Evolutionary conservation across 2,797 vertebrate species (phyloP), one percentile per base, ranked within the genome.

Genomic region (Dendrocincla fuliginosa): DNA sequence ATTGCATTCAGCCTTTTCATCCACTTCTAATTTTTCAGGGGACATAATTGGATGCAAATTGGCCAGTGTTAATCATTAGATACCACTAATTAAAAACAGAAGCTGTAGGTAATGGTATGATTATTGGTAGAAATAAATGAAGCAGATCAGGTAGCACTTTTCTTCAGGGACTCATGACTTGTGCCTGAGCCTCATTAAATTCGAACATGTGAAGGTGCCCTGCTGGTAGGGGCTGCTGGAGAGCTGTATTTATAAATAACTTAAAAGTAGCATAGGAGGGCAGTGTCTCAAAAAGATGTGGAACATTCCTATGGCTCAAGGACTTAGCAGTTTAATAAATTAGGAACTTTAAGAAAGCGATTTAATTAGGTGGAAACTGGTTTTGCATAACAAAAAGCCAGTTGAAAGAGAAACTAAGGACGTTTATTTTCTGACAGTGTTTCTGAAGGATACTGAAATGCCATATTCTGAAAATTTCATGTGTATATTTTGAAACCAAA

Each of bases 121-220:
- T 97, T 97, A 97, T 96, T 97, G 91, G 97, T 97, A 96, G 91
- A 97, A 98, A 97, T 96, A 98, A 98, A 97, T 97, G 97, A 97
- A 97, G 87, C 90, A 83, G 89, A 96, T 97, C 94, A 96, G 87
- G 96, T 96, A 97, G 91, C 76, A 71, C 88, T 97, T 97, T 97
- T 96, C 95, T 96, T 92, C 68, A 73, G 96, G 85, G 92, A 95
- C 82, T 94, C 81, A 64, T 97, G 97, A 90, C 84, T 97, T 96
- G 84, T 96, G 95, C 61, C 52, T 80, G 69, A 95, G 88, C 88
- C 96, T 97, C 97, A 97, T 97, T 97, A 98, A 97, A 96, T 95
- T 91, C 65, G 93, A 96, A 67, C 92, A 96, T 93, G 77, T 93
- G 90, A 97, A 97, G 95, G 90, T 97, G 89, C 83, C 94, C 92